These are phyloP conservation scores for Capreolus pygargus DNA, from an alignment of 2,113 vertebrate species.

Conservation along the genomic window DNA sequence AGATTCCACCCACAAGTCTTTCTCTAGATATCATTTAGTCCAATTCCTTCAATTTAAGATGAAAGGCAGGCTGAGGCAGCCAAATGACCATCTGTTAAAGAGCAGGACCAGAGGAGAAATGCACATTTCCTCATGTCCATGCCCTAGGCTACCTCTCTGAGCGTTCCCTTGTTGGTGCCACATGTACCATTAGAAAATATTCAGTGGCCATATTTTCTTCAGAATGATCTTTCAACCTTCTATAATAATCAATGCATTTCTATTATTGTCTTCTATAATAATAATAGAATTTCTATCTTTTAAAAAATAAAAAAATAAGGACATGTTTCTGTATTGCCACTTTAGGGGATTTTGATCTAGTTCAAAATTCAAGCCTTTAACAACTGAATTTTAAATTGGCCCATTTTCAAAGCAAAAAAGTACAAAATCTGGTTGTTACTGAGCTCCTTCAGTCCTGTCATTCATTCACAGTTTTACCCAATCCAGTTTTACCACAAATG, in stretches of 20 bases:
- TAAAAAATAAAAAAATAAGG: neutral
- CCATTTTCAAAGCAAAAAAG: conserved; percentile 20
- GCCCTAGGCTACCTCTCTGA: neutral
- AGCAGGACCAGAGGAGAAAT: neutral
- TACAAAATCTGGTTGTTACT: neutral
- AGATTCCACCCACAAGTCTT: neutral
- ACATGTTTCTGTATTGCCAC: neutral
- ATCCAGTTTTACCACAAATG: conserved; percentile 25
- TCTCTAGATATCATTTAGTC: neutral
- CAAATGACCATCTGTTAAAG: neutral
- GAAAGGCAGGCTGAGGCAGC: neutral
- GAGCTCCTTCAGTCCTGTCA: neutral
- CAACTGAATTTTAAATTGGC: conserved; percentile 43
- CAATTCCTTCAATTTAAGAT: neutral
- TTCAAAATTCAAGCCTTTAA: conserved; percentile 42
- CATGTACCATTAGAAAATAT: neutral
- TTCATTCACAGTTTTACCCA: conserved; percentile 35
- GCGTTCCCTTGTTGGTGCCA: neutral
- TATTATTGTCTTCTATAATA: neutral
- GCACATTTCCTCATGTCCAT: neutral
- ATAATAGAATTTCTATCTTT: neutral
- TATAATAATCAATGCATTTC: neutral
- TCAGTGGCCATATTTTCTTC: conserved; percentile 3
- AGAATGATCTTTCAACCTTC: neutral
- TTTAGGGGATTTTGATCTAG: neutral